Conservation (phyloP, 2,113 vertebrate species). For the Alosa alosa region DNA sequence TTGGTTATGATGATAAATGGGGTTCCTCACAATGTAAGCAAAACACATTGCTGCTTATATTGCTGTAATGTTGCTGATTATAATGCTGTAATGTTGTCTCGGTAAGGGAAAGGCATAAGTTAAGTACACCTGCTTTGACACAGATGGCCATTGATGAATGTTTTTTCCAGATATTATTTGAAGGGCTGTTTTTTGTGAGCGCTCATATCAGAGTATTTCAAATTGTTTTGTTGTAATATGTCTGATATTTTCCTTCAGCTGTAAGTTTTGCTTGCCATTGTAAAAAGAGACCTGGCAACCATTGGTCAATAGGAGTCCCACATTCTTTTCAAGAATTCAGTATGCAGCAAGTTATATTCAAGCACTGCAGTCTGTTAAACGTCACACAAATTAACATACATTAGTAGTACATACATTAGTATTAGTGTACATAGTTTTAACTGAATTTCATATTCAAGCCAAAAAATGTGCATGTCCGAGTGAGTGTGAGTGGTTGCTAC, state of each 20-base stretch:
- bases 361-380: not conserved
- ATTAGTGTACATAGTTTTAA: no score
- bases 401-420: not conserved
- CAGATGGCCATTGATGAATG: not conserved
- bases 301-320: not conserved
- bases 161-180: not conserved
- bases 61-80: not conserved
- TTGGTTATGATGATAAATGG: not conserved
- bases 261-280: not conserved
- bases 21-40: not conserved
- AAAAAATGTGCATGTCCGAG: no score
- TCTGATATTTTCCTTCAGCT: not conserved
- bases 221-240: not conserved
- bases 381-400: not conserved
- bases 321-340: not conserved
- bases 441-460: no score
- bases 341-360: not conserved
- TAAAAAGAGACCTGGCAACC: not conserved
- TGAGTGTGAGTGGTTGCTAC: no score
- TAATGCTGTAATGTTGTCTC: no score
- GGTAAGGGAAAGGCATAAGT: not conserved
- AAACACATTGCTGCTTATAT: not conserved
- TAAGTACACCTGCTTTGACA: not conserved
- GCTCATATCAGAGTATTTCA: not conserved
- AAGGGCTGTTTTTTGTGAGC: not conserved